These are phyloP conservation scores for Diprion similis DNA, from an alignment of 1,140 invertebrate genomes.

Conservation along the genomic window DNA sequence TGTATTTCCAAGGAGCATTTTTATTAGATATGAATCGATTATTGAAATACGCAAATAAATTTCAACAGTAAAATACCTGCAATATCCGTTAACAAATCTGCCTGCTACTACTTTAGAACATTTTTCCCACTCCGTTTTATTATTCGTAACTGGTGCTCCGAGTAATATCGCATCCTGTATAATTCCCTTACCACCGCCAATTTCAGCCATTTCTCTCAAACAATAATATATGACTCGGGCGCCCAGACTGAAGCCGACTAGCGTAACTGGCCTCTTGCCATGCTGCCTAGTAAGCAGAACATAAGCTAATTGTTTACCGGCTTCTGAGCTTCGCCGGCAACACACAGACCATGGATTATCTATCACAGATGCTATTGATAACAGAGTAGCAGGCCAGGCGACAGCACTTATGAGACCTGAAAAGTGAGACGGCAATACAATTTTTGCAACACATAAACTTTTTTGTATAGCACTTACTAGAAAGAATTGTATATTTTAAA, in stretches of 20 bases:
- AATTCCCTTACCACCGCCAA: slow-evolving; percentile 68
- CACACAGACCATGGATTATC: slow-evolving; percentile 83
- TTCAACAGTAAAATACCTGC: slow-evolving; percentile 52
- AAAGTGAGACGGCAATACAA: slow-evolving; percentile 17
- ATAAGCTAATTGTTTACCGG: slow-evolving; percentile 75
- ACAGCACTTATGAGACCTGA: slow-evolving; percentile 72
- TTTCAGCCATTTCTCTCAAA: slow-evolving; percentile 63
- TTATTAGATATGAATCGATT: slow-evolving; percentile 2
- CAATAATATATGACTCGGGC: slow-evolving; percentile 79
- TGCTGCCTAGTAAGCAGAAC: slow-evolving; percentile 70
- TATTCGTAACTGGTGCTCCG: slow-evolving; percentile 71
- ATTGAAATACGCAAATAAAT: slow-evolving; percentile 4
- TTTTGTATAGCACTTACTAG: slow-evolving; percentile 55
- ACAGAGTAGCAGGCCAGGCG: slow-evolving; percentile 73
- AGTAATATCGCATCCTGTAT: slow-evolving; percentile 76
- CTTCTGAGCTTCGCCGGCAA: slow-evolving; percentile 68
- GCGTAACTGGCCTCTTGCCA: slow-evolving; percentile 74
- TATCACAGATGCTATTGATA: slow-evolving; percentile 71
- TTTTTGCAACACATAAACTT: slow-evolving; percentile 1
- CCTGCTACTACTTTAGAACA: slow-evolving; percentile 68
- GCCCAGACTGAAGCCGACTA: slow-evolving; percentile 77
- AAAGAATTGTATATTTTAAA: slow-evolving; percentile 76
- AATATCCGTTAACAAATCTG: slow-evolving; percentile 74
- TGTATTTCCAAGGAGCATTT: neutral
- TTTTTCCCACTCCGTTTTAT: slow-evolving; percentile 64